Percentiles rank a stretch among this genome's conserved stretches.
These are phyloP conservation scores for Vipera latastei DNA, from an alignment of 2,797 vertebrate genomes.

Conservation along the genomic window DNA sequence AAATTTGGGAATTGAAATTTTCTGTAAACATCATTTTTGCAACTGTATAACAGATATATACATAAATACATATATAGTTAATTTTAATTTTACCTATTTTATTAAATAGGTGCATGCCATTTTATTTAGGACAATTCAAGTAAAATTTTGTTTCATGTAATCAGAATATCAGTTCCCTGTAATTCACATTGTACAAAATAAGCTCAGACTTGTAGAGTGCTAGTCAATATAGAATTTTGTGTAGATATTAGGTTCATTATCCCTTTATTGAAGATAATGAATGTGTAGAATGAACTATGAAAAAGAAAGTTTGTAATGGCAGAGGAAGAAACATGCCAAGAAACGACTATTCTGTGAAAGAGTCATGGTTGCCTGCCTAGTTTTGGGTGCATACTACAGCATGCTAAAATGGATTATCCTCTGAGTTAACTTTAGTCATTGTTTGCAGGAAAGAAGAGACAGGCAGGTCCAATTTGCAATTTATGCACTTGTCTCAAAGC, in stretches of 20 bases:
- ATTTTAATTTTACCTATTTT: neutral
- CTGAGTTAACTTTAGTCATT: constrained; percentile 1
- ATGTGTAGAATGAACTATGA: neutral
- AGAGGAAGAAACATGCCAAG: neutral
- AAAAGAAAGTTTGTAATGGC: neutral
- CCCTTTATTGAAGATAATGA: neutral
- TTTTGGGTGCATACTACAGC: neutral
- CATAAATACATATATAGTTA: neutral
- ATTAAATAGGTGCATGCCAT: neutral
- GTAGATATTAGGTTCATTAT: neutral
- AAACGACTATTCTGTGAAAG: neutral
- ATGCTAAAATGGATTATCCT: neutral
- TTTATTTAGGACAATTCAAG: neutral
- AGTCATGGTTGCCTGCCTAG: constrained; percentile 1
- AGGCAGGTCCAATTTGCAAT: neutral
- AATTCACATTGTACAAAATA: neutral
- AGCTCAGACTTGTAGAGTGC: neutral
- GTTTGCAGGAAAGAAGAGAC: neutral
- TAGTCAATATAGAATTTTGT: neutral
- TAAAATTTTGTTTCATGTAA: neutral
- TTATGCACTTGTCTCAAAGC: neutral
- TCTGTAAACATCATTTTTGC: neutral
- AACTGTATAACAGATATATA: neutral
- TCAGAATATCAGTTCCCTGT: neutral
- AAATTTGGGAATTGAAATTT: neutral